phyloP scores from a whole-genome alignment of 2,888 invertebrate genomes.

The Smittia aterrima region DNA sequence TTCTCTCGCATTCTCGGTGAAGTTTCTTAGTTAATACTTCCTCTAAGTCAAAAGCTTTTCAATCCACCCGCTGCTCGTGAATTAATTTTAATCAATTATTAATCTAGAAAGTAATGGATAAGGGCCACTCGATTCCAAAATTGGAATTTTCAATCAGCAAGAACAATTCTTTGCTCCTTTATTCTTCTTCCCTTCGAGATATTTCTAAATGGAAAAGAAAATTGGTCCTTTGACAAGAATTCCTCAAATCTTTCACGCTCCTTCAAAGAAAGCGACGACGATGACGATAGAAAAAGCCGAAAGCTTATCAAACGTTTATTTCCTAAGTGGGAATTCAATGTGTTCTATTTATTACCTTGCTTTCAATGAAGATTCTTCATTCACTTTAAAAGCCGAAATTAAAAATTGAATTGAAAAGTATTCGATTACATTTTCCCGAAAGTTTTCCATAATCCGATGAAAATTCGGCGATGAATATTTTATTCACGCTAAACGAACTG shows the following conservation, averaged over 20 bases:
- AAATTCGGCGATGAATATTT: background rate
- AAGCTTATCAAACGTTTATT: conserved; percentile 3
- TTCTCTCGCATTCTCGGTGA: background rate
- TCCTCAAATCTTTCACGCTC: background rate
- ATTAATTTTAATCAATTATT: conserved; percentile 5
- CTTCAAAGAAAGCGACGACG: background rate
- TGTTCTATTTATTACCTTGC: background rate
- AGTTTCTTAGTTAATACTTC: background rate
- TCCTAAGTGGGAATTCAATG: background rate
- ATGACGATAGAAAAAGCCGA: background rate
- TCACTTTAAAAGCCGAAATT: background rate
- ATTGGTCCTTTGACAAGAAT: too few species aligned
- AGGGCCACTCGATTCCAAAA: too few species aligned
- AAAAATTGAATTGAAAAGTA: conserved; percentile 5
- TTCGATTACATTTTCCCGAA: background rate
- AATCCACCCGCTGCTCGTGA: background rate
- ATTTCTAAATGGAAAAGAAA: too few species aligned
- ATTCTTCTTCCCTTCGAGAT: too few species aligned
- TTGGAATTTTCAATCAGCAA: too few species aligned
- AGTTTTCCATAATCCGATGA: background rate
- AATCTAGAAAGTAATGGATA: background rate
- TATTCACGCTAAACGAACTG: background rate
- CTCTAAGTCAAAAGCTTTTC: background rate
- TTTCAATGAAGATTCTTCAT: too few species aligned
- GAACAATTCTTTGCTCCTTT: too few species aligned